Evolutionary conservation across 2,113 vertebrate genomes (phyloP), one percentile per base, ranked within the genome.

Genomic region (Procavia capensis): DNA sequence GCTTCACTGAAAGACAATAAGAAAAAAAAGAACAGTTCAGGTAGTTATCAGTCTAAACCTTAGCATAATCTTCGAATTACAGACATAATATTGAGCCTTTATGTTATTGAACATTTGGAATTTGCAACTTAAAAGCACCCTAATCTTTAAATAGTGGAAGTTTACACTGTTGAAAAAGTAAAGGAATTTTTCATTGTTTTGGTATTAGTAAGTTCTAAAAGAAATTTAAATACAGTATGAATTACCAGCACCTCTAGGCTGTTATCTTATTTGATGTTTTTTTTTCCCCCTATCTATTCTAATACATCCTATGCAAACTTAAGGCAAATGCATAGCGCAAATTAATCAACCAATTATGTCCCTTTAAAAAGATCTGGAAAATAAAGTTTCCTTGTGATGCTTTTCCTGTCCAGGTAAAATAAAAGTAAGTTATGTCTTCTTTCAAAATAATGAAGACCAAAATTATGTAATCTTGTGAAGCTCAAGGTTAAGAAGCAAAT

Each of bases 221-320:
- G 50, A 11, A 50, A 83, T 79, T 84, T 59, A 78, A 85, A 61
- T 34, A 54, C 7, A 27, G 34, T 27, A 82, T 68, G 81, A 76
- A 84, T 89, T 76, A n/a, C 66, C 68, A 87, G 80, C 14, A 16
- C 17, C 14, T 54, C 50, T 54, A 54, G 50, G 50, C 50, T 54
- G 17, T 54, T 54, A 54, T 54, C 17, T 54, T 9, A 54, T 54
- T 54, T 54, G 50, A 54, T 13, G 85, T 97, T 97, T 97, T 19
- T 43, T 79, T 96, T 95, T 96, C 29, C 41, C 63, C 92, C 83
- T 90, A 54, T 95, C 96, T 84, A 93, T 93, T 97, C 29, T 86
- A 61, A 66, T 81, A 94, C 66, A 96, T 96, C 89, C 6, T 98
- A 85, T 88, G 94, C 94, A 86, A 70, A 74, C 83, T 70, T 91